phyloP scores from a whole-genome alignment of 2,888 invertebrate genomes.

The Sericinus montela region DNA sequence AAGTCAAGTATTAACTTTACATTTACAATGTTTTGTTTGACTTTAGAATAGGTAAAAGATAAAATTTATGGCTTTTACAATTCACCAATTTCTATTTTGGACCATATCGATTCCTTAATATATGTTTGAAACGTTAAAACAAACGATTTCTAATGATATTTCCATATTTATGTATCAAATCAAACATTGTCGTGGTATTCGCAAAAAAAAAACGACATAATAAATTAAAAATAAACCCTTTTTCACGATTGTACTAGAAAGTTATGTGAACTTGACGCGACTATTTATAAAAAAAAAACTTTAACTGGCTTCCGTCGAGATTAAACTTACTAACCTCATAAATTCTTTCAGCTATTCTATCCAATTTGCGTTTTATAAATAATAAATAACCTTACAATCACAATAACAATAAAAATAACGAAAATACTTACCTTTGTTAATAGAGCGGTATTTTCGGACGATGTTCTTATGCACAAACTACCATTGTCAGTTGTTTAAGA shows the following conservation, averaged over 20 bases:
- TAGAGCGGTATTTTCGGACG: neutral
- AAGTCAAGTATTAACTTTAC: no score
- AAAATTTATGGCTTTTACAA: no score
- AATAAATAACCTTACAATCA: neutral
- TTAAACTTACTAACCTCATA: neutral
- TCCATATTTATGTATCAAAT: neutral
- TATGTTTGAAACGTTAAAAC: neutral
- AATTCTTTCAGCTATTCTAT: neutral
- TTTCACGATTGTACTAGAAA: neutral
- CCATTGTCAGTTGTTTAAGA: neutral
- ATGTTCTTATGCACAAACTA: neutral
- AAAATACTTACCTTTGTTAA: slow-evolving; percentile 3
- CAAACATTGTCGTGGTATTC: neutral
- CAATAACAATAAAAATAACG: neutral
- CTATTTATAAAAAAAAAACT: slow-evolving; percentile 3
- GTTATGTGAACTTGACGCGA: neutral
- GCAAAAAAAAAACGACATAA: neutral
- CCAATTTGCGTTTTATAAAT: neutral
- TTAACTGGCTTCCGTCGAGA: neutral
- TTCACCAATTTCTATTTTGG: neutral
- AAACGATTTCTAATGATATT: neutral
- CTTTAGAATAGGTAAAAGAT: no score
- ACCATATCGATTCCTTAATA: neutral
- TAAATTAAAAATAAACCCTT: neutral
- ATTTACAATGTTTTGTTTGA: no score